Evolutionary conservation across 2,797 vertebrate species (phyloP), one percentile per base, ranked within the genome.

Genomic region (Pseudotriccus pelzelni): DNA sequence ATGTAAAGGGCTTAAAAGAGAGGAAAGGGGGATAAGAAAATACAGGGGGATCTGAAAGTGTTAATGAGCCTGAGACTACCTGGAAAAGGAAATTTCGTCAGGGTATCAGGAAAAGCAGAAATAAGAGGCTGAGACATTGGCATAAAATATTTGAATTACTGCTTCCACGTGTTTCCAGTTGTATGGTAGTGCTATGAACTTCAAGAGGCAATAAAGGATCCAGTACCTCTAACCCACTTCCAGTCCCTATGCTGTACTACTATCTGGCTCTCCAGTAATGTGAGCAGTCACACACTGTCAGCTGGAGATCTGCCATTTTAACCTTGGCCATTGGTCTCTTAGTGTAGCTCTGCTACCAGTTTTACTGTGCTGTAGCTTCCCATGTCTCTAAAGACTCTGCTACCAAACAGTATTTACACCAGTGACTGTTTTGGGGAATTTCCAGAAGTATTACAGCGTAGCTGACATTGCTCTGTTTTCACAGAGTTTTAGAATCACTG

Each of bases 391-490:
- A 80, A 47, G 56, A 52, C 36, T 15, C 28, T 44, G 19, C 14
- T 27, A 60, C 25, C 30, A 59, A 86, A 56, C 10, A 37, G 19
- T 36, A 60, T 37, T 72, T 25, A 72, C 58, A 74, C 4, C 12
- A 32, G 22, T 0, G 0, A 12, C 13, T 39, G 17, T 43, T 62
- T 46, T 2, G 44, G 28, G 32, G 25, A 74, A 70, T 55, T 83
- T 64, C 44, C 23, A 43, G 23, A 70, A 60, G 7, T 22, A 52
- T 24, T 23, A 43, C 24, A 24, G 27, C 6, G 5, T 22, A 72
- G 52, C 21, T 39, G 69, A 76, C 21, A 27, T 1, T 32, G 50
- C 18, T 47, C 32, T 70, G 9, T 59, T 92, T 67, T n/a, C 69
- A 52, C 22, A 14, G 53, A 43, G 34, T 44, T 86, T 78, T 37